Evolutionary conservation across 2,113 vertebrate species (phyloP).

Genomic region (Chinchilla lanigera): DNA sequence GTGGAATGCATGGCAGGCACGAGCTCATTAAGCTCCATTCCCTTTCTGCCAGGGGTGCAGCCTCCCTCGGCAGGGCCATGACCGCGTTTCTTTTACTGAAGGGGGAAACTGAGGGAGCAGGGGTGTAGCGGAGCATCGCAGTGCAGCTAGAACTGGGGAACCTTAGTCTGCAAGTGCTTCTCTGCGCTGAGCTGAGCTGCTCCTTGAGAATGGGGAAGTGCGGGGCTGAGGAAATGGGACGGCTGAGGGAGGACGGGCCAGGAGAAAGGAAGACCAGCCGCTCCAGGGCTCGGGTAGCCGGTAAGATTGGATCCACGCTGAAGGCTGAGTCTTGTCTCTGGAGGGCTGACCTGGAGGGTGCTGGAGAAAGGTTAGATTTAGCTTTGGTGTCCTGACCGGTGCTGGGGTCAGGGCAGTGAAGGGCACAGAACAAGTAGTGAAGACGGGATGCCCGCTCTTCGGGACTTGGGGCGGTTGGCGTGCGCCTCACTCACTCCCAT

Average conservation of each 20-base stretch:
- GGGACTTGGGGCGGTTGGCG: neutral
- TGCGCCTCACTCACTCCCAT: neutral
- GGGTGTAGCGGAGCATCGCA: slow-evolving; percentile 10
- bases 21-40: slow-evolving; percentile 51
- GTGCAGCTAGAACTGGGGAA: neutral
- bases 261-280: neutral
- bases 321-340: neutral
- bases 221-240: neutral
- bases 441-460: neutral
- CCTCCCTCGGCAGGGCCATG: neutral
- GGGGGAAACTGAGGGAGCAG: slow-evolving; percentile 67
- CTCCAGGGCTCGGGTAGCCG: neutral
- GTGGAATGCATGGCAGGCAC: slow-evolving; percentile 67
- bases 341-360: neutral
- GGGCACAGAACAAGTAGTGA: neutral
- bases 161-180: neutral
- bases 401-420: neutral
- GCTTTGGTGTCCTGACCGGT: slow-evolving; percentile 33
- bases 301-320: neutral
- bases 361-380: slow-evolving; percentile 43
- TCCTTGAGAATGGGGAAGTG: slow-evolving; percentile 61
- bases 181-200: neutral
- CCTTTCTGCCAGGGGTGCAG: slow-evolving; percentile 57
- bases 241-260: neutral
- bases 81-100: slow-evolving; percentile 31